phyloP scores from a whole-genome alignment of 2,113 vertebrate genomes.

The Ancistrus triradiatus region DNA sequence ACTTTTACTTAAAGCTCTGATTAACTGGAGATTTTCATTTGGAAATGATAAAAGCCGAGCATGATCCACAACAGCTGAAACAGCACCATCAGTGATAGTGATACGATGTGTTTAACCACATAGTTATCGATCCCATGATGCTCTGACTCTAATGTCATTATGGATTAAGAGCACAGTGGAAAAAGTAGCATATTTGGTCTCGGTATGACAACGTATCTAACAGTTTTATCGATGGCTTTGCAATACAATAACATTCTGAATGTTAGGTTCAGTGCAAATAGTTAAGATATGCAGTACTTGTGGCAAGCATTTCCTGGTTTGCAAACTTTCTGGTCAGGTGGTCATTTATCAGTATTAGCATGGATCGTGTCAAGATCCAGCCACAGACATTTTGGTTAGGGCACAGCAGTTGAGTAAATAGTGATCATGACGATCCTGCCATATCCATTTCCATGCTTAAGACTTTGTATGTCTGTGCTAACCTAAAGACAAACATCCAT shows the following conservation, averaged over 20 bases:
- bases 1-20: too few species aligned
- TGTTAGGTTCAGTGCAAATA: background rate
- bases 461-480: slow-evolving; percentile 51
- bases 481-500: slow-evolving; percentile 59
- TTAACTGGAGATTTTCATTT: slow-evolving; percentile 23
- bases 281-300: background rate
- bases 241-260: background rate
- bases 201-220: background rate
- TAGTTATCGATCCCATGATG: slow-evolving; percentile 25
- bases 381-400: slow-evolving; percentile 64
- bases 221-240: background rate
- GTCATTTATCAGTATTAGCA: slow-evolving; percentile 76
- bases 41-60: background rate
- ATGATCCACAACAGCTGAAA: slow-evolving; percentile 38
- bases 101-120: slow-evolving; percentile 10
- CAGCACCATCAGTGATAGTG: slow-evolving; percentile 18
- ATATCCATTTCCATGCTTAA: slow-evolving; percentile 64
- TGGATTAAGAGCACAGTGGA: background rate
- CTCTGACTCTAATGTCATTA: slow-evolving; percentile 11
- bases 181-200: background rate
- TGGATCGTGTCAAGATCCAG: slow-evolving; percentile 66
- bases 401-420: slow-evolving; percentile 76
- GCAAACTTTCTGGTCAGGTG: slow-evolving; percentile 63
- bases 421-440: slow-evolving; percentile 32
- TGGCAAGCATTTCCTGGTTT: slow-evolving; percentile 3